These are phyloP conservation scores for Colius striatus DNA, from an alignment of 2,113 vertebrate species.

Conservation along the genomic window DNA sequence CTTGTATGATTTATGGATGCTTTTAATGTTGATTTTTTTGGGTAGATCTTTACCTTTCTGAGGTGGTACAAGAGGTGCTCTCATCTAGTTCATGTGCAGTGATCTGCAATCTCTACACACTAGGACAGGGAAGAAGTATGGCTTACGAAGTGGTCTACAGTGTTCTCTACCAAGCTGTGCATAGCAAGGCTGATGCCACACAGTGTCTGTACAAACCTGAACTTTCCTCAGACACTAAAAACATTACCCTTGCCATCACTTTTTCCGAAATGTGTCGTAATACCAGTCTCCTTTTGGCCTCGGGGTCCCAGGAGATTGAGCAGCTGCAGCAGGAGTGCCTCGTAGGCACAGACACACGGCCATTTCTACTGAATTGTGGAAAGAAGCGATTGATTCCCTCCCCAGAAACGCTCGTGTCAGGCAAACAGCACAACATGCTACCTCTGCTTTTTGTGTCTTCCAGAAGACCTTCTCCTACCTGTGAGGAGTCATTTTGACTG, in stretches of 20 bases:
- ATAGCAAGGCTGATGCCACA: neutral
- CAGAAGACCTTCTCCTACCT: neutral
- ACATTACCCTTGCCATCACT: neutral
- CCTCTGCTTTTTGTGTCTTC: neutral
- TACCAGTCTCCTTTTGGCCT: neutral
- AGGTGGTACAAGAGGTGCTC: neutral
- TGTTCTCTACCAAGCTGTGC: neutral
- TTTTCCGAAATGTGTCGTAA: neutral
- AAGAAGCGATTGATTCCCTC: neutral
- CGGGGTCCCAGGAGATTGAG: neutral
- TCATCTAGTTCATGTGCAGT: neutral
- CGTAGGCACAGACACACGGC: neutral
- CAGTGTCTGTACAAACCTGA: neutral
- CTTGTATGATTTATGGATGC: neutral
- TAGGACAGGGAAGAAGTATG: neutral
- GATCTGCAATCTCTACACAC: neutral
- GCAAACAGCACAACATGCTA: neutral
- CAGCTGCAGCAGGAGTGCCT: neutral
- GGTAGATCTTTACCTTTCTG: neutral
- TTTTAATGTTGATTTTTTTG: slow-evolving; percentile 5
- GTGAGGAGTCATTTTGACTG: neutral
- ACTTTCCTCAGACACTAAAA: neutral
- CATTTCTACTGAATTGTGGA: neutral
- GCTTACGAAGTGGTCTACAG: neutral
- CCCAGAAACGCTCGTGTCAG: neutral